Evolutionary conservation across 2,113 vertebrate genomes (phyloP).

Genomic region (Myocastor coypus): DNA sequence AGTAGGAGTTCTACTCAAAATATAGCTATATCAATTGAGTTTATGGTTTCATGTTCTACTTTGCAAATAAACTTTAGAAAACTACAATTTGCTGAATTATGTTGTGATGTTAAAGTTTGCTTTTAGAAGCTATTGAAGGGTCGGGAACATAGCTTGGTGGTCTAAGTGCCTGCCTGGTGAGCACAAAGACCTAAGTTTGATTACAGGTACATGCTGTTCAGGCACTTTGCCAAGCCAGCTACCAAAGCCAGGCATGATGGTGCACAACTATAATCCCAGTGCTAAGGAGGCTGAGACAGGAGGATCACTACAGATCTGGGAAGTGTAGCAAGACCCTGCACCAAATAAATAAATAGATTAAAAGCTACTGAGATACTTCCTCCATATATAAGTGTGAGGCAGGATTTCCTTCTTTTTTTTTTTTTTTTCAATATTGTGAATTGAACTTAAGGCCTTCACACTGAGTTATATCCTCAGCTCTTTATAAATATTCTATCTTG

Average conservation of each 20-base stretch:
- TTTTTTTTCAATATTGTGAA: not conserved
- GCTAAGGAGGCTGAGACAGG: too few relatives aligned
- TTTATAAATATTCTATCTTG: not conserved
- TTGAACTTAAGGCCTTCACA: not conserved
- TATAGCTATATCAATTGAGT: not conserved
- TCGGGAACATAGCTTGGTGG: too few relatives aligned
- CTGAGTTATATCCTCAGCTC: not conserved
- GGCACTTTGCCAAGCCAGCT: too few relatives aligned
- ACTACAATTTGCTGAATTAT: not conserved
- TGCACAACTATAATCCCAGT: too few relatives aligned
- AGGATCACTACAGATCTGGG: too few relatives aligned
- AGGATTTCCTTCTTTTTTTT: not conserved
- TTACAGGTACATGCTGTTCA: too few relatives aligned
- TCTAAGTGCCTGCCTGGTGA: too few relatives aligned
- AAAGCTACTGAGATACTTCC: conserved; percentile 17
- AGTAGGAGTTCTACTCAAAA: conserved; percentile 12
- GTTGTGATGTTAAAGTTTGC: not conserved
- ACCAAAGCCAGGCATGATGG: too few relatives aligned
- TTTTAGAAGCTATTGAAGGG: not conserved
- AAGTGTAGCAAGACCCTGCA: too few relatives aligned
- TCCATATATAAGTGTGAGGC: not conserved
- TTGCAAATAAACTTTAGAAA: conserved; percentile 27
- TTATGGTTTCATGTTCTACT: not conserved
- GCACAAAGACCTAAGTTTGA: too few relatives aligned
- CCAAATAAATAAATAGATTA: not conserved